Conservation (phyloP, 2,888 invertebrate genomes). For the Callinectes sapidus region DNA sequence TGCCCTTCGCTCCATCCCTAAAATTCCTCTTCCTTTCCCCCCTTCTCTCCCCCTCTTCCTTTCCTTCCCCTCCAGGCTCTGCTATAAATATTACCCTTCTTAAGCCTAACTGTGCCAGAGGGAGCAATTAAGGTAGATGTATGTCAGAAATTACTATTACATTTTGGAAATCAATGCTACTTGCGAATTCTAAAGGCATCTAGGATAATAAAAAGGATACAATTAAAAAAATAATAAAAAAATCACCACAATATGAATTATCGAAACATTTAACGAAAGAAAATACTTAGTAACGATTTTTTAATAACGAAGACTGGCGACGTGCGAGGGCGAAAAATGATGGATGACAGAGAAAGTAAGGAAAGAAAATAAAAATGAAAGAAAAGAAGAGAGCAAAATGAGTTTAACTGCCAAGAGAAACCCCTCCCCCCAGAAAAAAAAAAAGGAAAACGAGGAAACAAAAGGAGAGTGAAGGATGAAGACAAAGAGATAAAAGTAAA, state of each 20-base stretch:
- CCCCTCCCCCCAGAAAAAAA: too few species aligned
- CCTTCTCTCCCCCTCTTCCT: background rate
- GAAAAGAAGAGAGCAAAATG: background rate
- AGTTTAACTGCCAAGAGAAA: background rate
- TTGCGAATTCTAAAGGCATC: background rate
- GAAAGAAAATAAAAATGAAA: background rate
- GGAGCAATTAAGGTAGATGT: background rate
- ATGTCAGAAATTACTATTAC: background rate
- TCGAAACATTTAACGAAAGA: background rate
- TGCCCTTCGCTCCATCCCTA: slow-evolving; percentile 14
- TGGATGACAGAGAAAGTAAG: background rate
- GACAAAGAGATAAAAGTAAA: background rate
- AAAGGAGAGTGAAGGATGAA: background rate
- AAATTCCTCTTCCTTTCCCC: background rate
- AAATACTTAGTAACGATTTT: background rate
- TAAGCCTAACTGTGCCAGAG: background rate
- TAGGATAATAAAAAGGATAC: background rate
- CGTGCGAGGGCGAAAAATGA: background rate
- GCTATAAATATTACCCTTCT: background rate
- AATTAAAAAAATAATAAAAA: too few species aligned
- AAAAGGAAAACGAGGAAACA: background rate
- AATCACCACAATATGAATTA: too few species aligned
- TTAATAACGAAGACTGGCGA: background rate
- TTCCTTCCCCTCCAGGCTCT: background rate
- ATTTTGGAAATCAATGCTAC: background rate